Evolutionary conservation across 2,113 vertebrate species (phyloP).

Genomic region (Leptocoma aspasia): DNA sequence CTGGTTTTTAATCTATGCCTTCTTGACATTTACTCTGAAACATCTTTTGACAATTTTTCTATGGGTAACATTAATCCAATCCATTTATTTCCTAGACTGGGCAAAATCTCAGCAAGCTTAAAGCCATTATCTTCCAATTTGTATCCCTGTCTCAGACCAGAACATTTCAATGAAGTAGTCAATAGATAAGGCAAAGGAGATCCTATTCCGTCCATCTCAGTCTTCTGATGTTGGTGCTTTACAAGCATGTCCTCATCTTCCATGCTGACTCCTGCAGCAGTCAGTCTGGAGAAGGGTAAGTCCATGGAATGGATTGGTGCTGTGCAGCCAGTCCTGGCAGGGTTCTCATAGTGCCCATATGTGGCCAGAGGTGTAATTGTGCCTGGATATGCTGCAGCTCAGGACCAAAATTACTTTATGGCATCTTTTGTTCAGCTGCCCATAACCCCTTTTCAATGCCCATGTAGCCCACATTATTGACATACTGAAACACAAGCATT

Average conservation of each 20-base stretch:
- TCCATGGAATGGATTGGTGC: accelerated
- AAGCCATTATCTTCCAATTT: neutral
- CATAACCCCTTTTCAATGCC: neutral
- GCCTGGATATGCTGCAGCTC: neutral
- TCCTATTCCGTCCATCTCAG: neutral
- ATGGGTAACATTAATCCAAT: neutral
- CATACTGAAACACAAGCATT: neutral
- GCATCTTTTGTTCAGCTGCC: neutral
- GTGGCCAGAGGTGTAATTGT: neutral
- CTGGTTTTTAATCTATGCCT: neutral
- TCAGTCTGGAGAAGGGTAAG: neutral
- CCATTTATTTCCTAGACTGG: neutral
- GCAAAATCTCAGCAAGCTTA: neutral
- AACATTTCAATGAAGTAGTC: neutral
- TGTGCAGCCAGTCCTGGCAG: neutral
- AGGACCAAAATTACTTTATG: neutral
- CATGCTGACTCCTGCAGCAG: neutral
- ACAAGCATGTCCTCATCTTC: neutral
- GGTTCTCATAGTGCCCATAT: neutral
- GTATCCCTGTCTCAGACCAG: neutral
- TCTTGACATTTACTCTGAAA: neutral
- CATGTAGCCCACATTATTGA: neutral
- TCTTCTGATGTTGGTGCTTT: neutral
- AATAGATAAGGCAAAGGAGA: neutral
- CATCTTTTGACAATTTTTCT: neutral